Conservation (phyloP, 2,113 vertebrate genomes). For the Crotophaga sulcirostris region DNA sequence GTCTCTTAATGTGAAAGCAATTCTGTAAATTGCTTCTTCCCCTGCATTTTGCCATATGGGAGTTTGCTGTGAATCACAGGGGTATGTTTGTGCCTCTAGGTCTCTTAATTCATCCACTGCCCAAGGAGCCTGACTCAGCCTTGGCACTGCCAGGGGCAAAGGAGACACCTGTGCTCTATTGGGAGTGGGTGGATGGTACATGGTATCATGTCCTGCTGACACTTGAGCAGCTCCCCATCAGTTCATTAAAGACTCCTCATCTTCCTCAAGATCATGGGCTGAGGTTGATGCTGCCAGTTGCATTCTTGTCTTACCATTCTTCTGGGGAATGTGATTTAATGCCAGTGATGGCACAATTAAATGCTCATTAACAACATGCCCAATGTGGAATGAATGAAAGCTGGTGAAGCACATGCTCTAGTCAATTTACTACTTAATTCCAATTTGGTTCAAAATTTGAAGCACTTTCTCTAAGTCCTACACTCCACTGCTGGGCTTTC, state of each 20-base stretch:
- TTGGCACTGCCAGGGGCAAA: background rate
- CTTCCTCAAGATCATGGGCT: background rate
- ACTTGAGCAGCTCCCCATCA: background rate
- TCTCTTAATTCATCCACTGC: background rate
- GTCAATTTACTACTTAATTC: background rate
- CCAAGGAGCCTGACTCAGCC: background rate
- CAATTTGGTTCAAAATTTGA: background rate
- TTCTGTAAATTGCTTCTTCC: background rate
- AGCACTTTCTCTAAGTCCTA: background rate
- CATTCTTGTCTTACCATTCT: background rate
- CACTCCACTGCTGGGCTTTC: background rate
- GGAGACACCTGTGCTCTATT: background rate
- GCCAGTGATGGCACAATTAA: background rate
- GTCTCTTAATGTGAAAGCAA: constrained; percentile 34
- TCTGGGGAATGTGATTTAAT: background rate
- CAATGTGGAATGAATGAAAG: background rate
- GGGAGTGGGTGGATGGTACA: background rate
- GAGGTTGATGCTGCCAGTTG: background rate
- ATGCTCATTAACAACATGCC: background rate
- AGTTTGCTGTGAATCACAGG: background rate
- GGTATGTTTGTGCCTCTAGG: background rate
- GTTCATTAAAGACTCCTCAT: background rate
- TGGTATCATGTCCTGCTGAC: background rate
- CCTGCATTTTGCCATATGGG: constrained; percentile 18
- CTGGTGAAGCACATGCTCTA: background rate